Evolutionary conservation across 2,113 vertebrate species (phyloP).

Genomic region (Merops nubicus): DNA sequence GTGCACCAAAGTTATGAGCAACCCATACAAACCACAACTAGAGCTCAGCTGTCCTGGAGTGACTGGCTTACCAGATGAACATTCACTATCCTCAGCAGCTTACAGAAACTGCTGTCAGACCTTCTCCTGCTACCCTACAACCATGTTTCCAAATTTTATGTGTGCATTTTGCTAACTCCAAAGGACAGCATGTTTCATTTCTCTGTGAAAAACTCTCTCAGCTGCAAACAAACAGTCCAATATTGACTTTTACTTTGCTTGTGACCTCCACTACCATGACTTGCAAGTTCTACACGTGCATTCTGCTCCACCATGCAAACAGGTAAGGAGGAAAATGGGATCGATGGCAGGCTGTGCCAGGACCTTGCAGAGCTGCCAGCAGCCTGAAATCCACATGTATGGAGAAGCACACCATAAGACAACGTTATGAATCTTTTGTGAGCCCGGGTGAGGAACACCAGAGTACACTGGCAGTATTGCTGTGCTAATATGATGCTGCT

Average conservation of each 20-base stretch:
- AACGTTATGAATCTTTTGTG: rapidly evolving
- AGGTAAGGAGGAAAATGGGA: not conserved
- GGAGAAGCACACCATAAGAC: not conserved
- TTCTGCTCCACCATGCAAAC: not conserved
- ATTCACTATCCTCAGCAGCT: not conserved
- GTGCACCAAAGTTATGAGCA: not conserved
- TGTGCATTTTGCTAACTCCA: not conserved
- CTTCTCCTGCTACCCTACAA: not conserved
- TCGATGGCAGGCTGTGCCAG: rapidly evolving
- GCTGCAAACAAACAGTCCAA: not conserved
- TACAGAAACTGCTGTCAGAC: not conserved
- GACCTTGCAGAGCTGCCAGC: not conserved
- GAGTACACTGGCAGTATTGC: not conserved
- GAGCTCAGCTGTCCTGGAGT: not conserved
- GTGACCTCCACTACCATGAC: not conserved
- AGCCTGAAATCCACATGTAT: not conserved
- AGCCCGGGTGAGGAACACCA: not conserved
- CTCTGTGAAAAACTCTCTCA: not conserved
- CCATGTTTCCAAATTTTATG: not conserved
- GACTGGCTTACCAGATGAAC: not conserved
- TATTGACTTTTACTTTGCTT: not conserved
- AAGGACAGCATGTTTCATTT: not conserved
- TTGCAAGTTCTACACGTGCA: not conserved
- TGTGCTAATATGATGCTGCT: not conserved
- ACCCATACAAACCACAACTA: not conserved